Percentiles rank a stretch among this genome's conserved stretches.
phyloP scores from a whole-genome alignment of 1,140 invertebrate genomes.

The Eumeta japonica region DNA sequence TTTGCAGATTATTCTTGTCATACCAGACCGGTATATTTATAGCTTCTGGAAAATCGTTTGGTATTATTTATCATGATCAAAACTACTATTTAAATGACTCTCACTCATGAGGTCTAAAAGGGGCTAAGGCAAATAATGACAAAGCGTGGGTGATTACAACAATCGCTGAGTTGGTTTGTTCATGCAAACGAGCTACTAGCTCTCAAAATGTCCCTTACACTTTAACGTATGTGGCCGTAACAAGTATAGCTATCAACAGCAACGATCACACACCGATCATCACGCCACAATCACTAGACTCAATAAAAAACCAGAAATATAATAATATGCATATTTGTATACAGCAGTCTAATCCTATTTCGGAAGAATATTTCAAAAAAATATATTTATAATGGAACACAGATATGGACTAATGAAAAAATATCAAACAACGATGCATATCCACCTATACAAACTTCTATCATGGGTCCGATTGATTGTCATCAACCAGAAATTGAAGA shows the following conservation, averaged over 20 bases:
- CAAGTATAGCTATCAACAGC: no score
- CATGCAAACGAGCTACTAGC: constrained; percentile 14
- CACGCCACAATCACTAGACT: no score
- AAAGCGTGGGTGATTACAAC: constrained; percentile 19
- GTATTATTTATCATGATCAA: constrained; percentile 8
- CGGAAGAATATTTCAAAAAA: no score
- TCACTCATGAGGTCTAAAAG: constrained; percentile 18
- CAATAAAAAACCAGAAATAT: no score
- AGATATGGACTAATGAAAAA: no score
- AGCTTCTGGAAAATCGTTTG: constrained; percentile 8
- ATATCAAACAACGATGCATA: constrained; percentile 8
- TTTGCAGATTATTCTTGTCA: not conserved
- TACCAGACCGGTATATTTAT: not conserved
- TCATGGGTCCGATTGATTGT: constrained; percentile 23
- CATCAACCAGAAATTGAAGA: constrained; percentile 30
- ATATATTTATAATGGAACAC: no score
- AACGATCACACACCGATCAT: no score
- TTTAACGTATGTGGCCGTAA: constrained; percentile 10
- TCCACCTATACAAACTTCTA: constrained; percentile 21
- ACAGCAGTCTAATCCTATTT: no score
- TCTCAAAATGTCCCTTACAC: constrained; percentile 11
- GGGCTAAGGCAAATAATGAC: constrained; percentile 11
- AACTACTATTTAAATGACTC: constrained; percentile 19
- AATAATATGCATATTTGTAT: no score
- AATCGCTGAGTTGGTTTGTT: constrained; percentile 12